Conservation (phyloP, 1,140 invertebrate species). For the Drosophila pallidifrons region DNA sequence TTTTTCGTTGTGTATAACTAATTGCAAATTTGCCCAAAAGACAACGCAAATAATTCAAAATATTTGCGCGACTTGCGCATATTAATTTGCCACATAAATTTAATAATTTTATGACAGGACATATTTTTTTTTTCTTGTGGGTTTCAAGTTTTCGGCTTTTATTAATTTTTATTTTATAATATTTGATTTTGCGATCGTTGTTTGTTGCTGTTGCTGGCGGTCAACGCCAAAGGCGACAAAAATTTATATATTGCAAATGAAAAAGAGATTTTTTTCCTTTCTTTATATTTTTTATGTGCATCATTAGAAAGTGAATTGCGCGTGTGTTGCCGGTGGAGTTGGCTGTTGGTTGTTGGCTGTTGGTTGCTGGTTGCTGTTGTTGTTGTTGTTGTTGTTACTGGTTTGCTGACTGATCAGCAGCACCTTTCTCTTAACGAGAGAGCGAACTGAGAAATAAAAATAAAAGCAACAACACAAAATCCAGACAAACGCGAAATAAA, state of each 20-base stretch:
- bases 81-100: slow-evolving; percentile 44
- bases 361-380: slow-evolving; percentile 41
- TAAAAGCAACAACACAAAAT: slow-evolving; percentile 21
- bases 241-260: slow-evolving; percentile 45
- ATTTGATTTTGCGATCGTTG: slow-evolving; percentile 4
- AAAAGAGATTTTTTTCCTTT: slow-evolving; percentile 35
- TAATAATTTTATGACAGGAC: slow-evolving; percentile 51
- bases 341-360: slow-evolving; percentile 1
- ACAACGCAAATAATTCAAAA: slow-evolving; percentile 32
- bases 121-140: slow-evolving; percentile 20
- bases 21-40: slow-evolving; percentile 17
- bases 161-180: slow-evolving; percentile 6
- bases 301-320: slow-evolving; percentile 58
- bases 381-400: slow-evolving; percentile 44
- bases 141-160: background rate
- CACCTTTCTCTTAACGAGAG: slow-evolving; percentile 55
- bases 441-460: slow-evolving; percentile 27
- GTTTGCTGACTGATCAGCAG: slow-evolving; percentile 49
- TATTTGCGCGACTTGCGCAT: slow-evolving; percentile 28
- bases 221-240: slow-evolving; percentile 32
- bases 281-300: slow-evolving; percentile 48
- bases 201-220: slow-evolving; percentile 8
- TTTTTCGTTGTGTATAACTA: slow-evolving; percentile 16
- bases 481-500: slow-evolving; percentile 19
- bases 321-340: slow-evolving; percentile 43